These are phyloP conservation scores for Caenorhabditis becei DNA, from an alignment of 2,888 invertebrate genomes.

Conservation along the genomic window DNA sequence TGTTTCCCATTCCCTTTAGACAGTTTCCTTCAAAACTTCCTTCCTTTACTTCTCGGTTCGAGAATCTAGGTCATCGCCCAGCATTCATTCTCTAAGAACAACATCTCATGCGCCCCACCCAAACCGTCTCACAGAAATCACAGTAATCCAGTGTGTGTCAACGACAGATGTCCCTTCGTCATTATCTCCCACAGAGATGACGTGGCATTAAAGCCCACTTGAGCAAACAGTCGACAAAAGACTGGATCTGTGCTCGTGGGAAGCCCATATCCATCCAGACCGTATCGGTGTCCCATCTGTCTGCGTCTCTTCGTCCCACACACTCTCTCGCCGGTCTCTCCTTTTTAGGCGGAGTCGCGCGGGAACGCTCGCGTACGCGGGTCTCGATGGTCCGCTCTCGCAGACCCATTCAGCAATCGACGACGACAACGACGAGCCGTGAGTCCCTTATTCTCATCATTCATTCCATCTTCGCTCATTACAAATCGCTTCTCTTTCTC, in stretches of 20 bases:
- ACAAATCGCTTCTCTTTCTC: neutral
- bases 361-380: neutral
- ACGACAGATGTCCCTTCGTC: neutral
- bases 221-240: conserved; percentile 2
- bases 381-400: neutral
- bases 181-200: neutral
- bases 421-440: conserved; percentile 5
- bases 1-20: neutral
- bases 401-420: neutral
- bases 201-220: neutral
- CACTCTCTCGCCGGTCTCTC: neutral
- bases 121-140: neutral
- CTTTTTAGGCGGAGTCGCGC: conserved; percentile 5
- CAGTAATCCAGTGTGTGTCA: neutral
- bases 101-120: neutral
- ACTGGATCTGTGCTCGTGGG: neutral
- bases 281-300: too few species aligned
- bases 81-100: conserved; percentile 1
- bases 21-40: neutral
- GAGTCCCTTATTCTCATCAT: conserved; percentile 5
- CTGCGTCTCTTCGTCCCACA: neutral
- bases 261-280: too few species aligned
- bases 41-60: neutral
- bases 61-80: neutral
- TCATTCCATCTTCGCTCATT: neutral